phyloP scores from a whole-genome alignment of 1,140 invertebrate species.

The Pissodes strobi region DNA sequence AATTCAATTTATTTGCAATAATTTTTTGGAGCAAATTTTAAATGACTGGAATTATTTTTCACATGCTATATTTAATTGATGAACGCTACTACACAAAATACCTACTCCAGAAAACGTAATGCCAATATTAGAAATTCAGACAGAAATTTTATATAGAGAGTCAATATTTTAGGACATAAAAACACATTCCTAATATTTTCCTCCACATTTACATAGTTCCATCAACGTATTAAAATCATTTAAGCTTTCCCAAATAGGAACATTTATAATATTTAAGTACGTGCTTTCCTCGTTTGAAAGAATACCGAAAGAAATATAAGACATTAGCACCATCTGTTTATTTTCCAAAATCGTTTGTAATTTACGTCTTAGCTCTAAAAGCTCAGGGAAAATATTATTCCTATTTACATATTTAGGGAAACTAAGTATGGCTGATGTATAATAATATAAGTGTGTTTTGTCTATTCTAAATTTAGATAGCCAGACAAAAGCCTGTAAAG shows the following conservation, averaged over 20 bases:
- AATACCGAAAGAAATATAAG: slow-evolving; percentile 11
- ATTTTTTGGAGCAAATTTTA: no score
- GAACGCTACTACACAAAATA: no score
- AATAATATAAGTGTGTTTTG: slow-evolving; percentile 36
- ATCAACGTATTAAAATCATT: neutral
- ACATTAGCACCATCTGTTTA: slow-evolving; percentile 18
- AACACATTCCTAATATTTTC: no score
- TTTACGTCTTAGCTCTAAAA: slow-evolving; percentile 25
- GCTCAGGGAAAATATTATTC: slow-evolving; percentile 30
- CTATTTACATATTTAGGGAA: slow-evolving; percentile 35
- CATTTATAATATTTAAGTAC: neutral
- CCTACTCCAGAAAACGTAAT: no score
- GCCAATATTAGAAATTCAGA: no score
- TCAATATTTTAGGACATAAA: no score
- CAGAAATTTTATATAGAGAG: no score
- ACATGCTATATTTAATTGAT: no score
- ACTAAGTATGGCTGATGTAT: slow-evolving; percentile 20
- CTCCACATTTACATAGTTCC: no score
- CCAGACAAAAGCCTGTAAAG: slow-evolving; percentile 27
- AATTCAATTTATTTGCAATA: no score
- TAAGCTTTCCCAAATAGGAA: neutral
- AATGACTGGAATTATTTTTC: no score
- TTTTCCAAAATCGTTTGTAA: slow-evolving; percentile 18
- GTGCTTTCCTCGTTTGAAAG: neutral
- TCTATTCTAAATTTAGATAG: slow-evolving; percentile 26